These are phyloP conservation scores for Stichopus chloronotus DNA, from an alignment of 35 echinoderm and acorn worm genomes.

Conservation along the genomic window DNA sequence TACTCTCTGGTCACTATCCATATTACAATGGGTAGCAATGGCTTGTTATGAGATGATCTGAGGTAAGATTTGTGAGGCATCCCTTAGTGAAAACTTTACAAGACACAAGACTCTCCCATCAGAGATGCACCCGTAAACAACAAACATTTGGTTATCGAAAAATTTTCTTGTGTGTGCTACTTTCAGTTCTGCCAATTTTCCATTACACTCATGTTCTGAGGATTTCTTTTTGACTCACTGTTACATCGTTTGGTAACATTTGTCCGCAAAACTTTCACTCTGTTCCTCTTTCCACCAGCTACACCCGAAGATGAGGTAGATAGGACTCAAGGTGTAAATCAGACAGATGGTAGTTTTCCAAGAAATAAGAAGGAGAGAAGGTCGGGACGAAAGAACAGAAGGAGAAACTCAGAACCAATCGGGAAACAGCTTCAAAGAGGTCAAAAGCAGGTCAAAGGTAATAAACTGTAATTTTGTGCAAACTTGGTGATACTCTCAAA, in stretches of 20 bases:
- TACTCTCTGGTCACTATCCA: no score
- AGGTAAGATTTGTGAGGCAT: no score
- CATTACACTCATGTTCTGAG: no score
- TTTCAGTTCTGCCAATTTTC: no score
- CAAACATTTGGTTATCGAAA: background rate
- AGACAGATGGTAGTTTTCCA: conserved; percentile 13
- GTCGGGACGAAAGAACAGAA: conserved; percentile 73
- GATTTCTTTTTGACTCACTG: no score
- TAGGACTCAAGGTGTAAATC: background rate
- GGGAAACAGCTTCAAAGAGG: conserved; percentile 86
- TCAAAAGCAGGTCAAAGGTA: conserved; percentile 96
- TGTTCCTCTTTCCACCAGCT: conserved; percentile 11
- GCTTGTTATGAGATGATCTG: no score
- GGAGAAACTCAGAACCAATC: conserved; percentile 92
- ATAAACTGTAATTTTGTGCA: background rate
- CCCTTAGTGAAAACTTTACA: no score
- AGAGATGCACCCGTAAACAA: no score
- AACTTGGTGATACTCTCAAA: background rate
- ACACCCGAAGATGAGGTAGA: conserved; percentile 64
- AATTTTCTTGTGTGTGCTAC: background rate
- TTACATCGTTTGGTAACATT: no score
- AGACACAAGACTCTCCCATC: no score
- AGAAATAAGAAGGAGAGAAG: conserved; percentile 79
- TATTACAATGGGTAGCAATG: no score
- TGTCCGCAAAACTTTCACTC: no score